Evolutionary conservation across 1,140 invertebrate species (phyloP), one percentile per base, ranked within the genome.

Genomic region (Nasonia giraulti): DNA sequence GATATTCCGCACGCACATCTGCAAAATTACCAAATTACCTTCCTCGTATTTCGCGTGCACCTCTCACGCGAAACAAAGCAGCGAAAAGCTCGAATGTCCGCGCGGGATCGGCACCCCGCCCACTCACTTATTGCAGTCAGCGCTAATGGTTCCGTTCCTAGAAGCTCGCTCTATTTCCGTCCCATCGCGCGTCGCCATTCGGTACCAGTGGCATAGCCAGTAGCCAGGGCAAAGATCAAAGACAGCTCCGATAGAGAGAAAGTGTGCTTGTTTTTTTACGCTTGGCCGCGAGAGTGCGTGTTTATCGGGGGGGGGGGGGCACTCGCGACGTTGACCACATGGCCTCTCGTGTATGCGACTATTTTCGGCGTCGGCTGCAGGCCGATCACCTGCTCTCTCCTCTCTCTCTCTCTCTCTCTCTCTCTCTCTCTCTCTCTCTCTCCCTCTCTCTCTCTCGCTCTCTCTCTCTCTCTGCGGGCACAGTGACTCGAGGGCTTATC

Each of bases 261-360:
- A 23, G 69, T 37, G 71, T 50, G 73, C 68, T 71, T 73, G 44
- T 73, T 79, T 73, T 86, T 87, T 87, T 62, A 78, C 17, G 14
- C 10, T 6, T 11, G 11, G 20, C 50, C 31, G 6, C 33, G 14
- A 10, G 31, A 71, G 66, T 87, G 88, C 55, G 85, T 87, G 85
- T 88, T 89, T 89, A 89, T 88, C 88, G 83, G 85, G 40, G 17
- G 27, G 27, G 23, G 27, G 27, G 44, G 73, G 73, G 84, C 66
- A 83, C 87, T 87, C 85, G 78, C 82, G 80, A 88, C 85, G 83
- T 82, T 89, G 87, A 89, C 87, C 89, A 90, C 88, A 90, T 89
- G 89, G 89, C 89, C 86, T 6, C 55, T 62, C 55, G 55, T n/a
- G 80, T 27, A 27, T 84, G 44, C 5, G 10, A 75, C 75, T 89